phyloP scores from a whole-genome alignment of 2,113 vertebrate genomes.

The Otis tarda region DNA sequence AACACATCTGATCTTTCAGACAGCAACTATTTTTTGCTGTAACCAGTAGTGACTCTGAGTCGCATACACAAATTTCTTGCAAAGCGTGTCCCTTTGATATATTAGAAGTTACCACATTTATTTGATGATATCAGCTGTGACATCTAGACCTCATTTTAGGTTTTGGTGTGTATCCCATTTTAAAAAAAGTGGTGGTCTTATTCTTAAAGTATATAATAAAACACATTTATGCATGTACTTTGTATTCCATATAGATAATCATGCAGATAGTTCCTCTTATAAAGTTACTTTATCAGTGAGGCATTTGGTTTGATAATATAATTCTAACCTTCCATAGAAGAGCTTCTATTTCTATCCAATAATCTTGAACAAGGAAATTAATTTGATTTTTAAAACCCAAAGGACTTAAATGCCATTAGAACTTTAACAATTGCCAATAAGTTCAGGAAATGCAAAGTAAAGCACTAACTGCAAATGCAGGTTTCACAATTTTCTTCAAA shows the following conservation, averaged over 20 bases:
- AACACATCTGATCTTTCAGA: neutral
- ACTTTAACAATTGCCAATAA: neutral
- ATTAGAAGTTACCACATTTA: neutral
- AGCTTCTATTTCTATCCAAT: neutral
- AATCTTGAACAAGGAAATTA: neutral
- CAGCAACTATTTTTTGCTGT: neutral
- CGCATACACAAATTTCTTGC: neutral
- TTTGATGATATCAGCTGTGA: neutral
- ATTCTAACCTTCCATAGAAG: neutral
- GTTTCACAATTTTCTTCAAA: neutral
- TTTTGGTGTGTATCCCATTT: neutral
- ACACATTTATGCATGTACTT: neutral
- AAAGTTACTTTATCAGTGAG: neutral
- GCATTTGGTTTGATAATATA: constrained; percentile 8
- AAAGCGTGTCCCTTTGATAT: neutral
- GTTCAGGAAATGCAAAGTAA: neutral
- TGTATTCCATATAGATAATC: neutral
- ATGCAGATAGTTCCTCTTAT: neutral
- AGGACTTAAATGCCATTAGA: neutral
- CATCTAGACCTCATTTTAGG: neutral
- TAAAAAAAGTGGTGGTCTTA: neutral
- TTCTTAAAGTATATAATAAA: neutral
- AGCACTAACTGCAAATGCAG: neutral
- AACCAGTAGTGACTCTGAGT: neutral
- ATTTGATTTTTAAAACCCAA: neutral